Conservation (phyloP, 2,797 vertebrate species). For the Nothura maculosa region DNA sequence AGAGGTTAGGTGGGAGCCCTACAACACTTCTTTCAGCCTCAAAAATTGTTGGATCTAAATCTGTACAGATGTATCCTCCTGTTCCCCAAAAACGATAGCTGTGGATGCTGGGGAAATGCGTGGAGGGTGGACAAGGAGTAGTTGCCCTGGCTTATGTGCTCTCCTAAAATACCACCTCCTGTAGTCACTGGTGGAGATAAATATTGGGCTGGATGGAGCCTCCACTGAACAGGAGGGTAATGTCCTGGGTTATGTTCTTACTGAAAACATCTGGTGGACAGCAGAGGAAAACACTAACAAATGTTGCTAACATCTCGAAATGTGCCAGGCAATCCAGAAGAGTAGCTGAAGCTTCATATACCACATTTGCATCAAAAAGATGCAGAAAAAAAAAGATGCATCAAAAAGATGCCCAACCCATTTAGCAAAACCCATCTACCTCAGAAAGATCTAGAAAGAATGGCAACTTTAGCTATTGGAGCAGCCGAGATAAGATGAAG, state of each 20-base stretch:
- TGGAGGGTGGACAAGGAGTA: not conserved
- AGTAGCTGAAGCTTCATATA: not conserved
- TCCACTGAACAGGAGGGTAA: not conserved
- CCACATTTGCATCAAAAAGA: not conserved
- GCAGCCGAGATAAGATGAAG: not conserved
- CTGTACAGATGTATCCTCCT: not conserved
- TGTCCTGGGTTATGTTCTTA: not conserved
- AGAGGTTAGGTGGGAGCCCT: not conserved
- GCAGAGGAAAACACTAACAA: not conserved
- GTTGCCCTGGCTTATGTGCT: fast-evolving
- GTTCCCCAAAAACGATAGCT: fast-evolving
- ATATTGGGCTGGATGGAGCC: not conserved
- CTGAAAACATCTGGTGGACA: not conserved
- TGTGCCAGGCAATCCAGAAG: not conserved
- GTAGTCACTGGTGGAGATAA: not conserved
- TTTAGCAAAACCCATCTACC: not conserved
- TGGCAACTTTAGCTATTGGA: not conserved
- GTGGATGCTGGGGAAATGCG: not conserved
- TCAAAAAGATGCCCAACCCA: not conserved
- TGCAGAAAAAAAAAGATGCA: not conserved
- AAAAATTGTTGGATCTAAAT: not conserved
- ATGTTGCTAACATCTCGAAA: not conserved
- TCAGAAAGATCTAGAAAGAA: not conserved
- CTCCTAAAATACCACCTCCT: not conserved
- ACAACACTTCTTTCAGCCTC: not conserved